These are phyloP conservation scores for Xenentodon cancila DNA, from an alignment of 2,797 vertebrate species.

Conservation along the genomic window DNA sequence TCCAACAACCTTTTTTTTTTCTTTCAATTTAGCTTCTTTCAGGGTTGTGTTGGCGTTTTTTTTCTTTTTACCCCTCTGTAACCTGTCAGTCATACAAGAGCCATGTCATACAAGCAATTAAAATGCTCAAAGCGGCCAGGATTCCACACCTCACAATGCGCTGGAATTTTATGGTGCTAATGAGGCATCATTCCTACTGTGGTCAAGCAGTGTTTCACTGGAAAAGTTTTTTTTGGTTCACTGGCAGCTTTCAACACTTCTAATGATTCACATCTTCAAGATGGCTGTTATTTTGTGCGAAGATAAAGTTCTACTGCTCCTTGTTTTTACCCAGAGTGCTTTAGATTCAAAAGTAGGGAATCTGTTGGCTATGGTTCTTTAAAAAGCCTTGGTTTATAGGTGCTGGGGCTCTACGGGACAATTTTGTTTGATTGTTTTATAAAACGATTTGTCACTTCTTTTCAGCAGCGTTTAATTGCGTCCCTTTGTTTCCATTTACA, in stretches of 20 bases:
- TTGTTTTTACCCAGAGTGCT: slow-evolving; percentile 14
- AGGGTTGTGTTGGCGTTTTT: slow-evolving; percentile 34
- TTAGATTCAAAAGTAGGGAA: neutral
- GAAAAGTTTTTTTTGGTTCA: slow-evolving; percentile 46
- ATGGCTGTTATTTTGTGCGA: slow-evolving; percentile 23
- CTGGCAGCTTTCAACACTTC: slow-evolving; percentile 40
- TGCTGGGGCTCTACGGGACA: slow-evolving; percentile 1
- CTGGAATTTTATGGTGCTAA: slow-evolving; percentile 45
- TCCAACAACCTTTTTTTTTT: slow-evolving; percentile 43
- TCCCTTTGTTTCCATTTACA: neutral
- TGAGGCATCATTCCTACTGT: slow-evolving; percentile 34
- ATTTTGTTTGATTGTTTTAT: slow-evolving; percentile 5
- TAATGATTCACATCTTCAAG: slow-evolving; percentile 39
- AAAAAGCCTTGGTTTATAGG: slow-evolving; percentile 5
- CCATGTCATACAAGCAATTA: slow-evolving; percentile 46
- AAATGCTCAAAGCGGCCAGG: slow-evolving; percentile 44
- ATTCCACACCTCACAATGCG: slow-evolving; percentile 42
- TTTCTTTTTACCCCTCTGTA: slow-evolving; percentile 24
- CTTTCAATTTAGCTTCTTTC: slow-evolving; percentile 31
- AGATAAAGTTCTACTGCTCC: slow-evolving; percentile 22
- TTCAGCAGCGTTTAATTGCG: neutral
- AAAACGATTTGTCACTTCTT: neutral
- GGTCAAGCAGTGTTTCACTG: slow-evolving; percentile 32
- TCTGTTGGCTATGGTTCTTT: slow-evolving; percentile 7
- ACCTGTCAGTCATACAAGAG: slow-evolving; percentile 61